These are phyloP conservation scores for Bombus confusus DNA, from an alignment of 1,140 invertebrate genomes.

Conservation along the genomic window DNA sequence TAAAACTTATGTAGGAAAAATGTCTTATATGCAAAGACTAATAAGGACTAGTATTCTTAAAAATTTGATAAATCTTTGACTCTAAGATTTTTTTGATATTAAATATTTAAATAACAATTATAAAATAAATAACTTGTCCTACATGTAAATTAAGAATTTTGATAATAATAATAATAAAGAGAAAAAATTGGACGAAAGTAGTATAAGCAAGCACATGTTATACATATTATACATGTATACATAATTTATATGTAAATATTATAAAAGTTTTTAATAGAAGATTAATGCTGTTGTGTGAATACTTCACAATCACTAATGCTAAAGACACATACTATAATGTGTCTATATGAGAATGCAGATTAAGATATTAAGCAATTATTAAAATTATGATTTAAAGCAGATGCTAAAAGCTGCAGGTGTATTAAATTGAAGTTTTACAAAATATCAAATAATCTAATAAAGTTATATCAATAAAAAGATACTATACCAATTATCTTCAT, in stretches of 20 bases:
- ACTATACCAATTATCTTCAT: conserved; percentile 1
- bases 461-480: conserved; percentile 19
- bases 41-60: not conserved
- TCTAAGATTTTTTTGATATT: not conserved
- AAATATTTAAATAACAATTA: not conserved
- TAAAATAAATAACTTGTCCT: not conserved
- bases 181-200: conserved; percentile 5
- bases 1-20: conserved; percentile 28
- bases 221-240: not conserved
- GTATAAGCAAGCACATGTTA: not conserved
- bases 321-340: conserved; percentile 23
- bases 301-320: conserved; percentile 18
- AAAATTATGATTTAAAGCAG: conserved; percentile 25
- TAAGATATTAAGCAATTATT: conserved; percentile 39
- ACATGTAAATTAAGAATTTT: not conserved
- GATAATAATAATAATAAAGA: conserved; percentile 4
- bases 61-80: not conserved
- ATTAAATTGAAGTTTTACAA: conserved; percentile 15
- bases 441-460: conserved; percentile 20
- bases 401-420: conserved; percentile 45
- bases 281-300: not conserved
- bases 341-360: conserved; percentile 16
- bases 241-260: not conserved
- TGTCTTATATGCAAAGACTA: not conserved
- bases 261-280: conserved; percentile 12